Evolutionary conservation across 2,113 vertebrate genomes (phyloP).

Genomic region (Camelus bactrianus): DNA sequence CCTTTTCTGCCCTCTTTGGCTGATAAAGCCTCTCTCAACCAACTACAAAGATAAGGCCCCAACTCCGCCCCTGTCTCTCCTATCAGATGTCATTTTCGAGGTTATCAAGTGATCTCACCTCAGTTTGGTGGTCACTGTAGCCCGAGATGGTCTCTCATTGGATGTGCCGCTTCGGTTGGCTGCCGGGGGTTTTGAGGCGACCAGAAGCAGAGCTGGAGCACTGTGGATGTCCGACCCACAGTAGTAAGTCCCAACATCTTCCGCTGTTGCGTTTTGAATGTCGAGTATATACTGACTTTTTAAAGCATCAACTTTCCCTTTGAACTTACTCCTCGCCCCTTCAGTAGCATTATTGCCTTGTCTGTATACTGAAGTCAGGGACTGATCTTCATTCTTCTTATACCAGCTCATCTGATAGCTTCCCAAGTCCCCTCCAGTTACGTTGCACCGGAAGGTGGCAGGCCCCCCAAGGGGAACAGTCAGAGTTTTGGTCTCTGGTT

Average conservation of each 20-base stretch:
- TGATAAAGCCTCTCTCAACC: background rate
- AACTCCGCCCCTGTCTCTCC: slow-evolving; percentile 26
- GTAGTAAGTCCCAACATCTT: slow-evolving; percentile 65
- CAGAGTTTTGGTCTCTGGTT: slow-evolving; percentile 38
- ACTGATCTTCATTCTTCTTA: slow-evolving; percentile 65
- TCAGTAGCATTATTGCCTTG: slow-evolving; percentile 28
- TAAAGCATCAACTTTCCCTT: slow-evolving; percentile 18
- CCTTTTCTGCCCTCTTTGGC: background rate
- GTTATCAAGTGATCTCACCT: slow-evolving; percentile 7
- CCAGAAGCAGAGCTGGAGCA: background rate
- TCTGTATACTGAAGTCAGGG: slow-evolving; percentile 54
- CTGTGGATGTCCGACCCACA: slow-evolving; percentile 50
- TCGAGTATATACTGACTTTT: slow-evolving; percentile 56
- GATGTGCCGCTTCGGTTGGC: background rate
- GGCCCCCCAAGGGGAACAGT: slow-evolving; percentile 23
- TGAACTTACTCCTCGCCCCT: slow-evolving; percentile 3
- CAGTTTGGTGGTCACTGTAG: background rate
- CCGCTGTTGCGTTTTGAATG: slow-evolving; percentile 51
- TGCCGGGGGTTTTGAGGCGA: background rate
- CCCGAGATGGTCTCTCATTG: background rate
- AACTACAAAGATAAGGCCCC: slow-evolving; percentile 32
- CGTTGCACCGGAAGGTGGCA: background rate
- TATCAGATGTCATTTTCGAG: slow-evolving; percentile 44
- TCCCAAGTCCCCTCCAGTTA: slow-evolving; percentile 53
- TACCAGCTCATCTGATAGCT: slow-evolving; percentile 67